Base-by-base conservation (phyloP, 2,888 invertebrate genomes). In the Ephialtes manifestator region DNA sequence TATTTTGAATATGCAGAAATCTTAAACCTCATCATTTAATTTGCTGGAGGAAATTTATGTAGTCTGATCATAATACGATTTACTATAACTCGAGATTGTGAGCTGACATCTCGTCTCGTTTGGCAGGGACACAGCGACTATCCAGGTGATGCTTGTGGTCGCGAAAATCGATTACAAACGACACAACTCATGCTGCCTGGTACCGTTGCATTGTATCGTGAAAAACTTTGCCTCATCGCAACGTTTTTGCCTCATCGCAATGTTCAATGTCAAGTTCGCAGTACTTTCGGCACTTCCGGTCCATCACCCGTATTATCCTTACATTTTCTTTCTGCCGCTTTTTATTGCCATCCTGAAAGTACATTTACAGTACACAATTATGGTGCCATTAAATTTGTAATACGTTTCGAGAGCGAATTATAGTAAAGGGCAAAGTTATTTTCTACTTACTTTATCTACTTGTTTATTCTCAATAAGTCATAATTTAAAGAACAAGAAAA, bases 241-340 rank as follows among this genome's bases (percentile, higher is more conserved):
- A 43, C 15, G 24, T 46, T 65, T 65, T n/a, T 28, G 28, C 24
- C 70, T 48, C n/a, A 55, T n/a, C n/a, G n/a, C 2, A 78, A 83
- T 65, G 78, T 88, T 88, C 88, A 88, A 88, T 88, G 88, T 87
- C 87, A 87, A 82, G 78, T 60, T 35, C 83, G 70, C 71, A 86
- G 81, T 85, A 87, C 80, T 35, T 79, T 18, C 68, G 53, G 72
- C 28, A 65, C 60, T 86, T 85, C 81, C 43, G 76, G 58, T 84
- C 83, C 75, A 83, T 87, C 81, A 75, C 43, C 83, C 65, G 55
- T 51, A 55, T 53, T 68, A 60, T 70, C 65, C 53, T 51, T 58
- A 31, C 13, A 43, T 63, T 51, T 67, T 71, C 43, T 43, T 74
- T 53, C 67, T 51, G 3, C 5, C 48, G n/a, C 4, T 18, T 18